Evolutionary conservation across 1,140 invertebrate species (phyloP), one percentile per base, ranked within the genome.

Genomic region (Pseudomyrmex sp.): DNA sequence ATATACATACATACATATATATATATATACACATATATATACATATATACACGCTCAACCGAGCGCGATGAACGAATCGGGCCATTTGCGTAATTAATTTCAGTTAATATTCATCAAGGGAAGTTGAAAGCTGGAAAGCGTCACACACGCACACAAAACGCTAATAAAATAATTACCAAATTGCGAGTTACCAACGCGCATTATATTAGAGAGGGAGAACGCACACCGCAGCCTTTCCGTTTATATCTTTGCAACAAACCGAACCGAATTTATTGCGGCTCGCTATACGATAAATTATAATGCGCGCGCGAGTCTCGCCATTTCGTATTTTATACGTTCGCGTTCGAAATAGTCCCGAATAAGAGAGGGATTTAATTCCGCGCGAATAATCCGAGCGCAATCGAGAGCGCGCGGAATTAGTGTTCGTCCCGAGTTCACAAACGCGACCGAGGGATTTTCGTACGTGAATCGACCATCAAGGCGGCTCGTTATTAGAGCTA

Each of bases 121-220:
- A 35, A 79, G 54, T 44, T 79, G 54, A 79, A 58, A 79, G 20
- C 35, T 70, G 65, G 65, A 46, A 12, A 70, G 54, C 44, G n/a
- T 59, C 54, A 12, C 54, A 35, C 35, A 35, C 35, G 35, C 35
- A 35, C 35, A 35, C 35, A 35, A 35, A 35, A 35, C 35, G 26
- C 35, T 70, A 79, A 79, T 70, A 70, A 79, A 79, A 79, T 79
- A 70, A 70, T 79, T 79, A 79, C 63, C 48, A 20, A 70, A 66
- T 20, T 79, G 26, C 20, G n/a, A 65, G 44, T 35, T 35, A 35
- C 35, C 15, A 7, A 61, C 50, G 54, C 13, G 50, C 10, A 26
- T 20, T 54, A 70, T 79, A 79, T 79, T 70, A 79, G 65, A 5
- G 23, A 35, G 35, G 35, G 35, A 35, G 35, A 35, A 35, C 35